phyloP scores from a whole-genome alignment of 2,113 vertebrate genomes.

The Terrapene triunguis region DNA sequence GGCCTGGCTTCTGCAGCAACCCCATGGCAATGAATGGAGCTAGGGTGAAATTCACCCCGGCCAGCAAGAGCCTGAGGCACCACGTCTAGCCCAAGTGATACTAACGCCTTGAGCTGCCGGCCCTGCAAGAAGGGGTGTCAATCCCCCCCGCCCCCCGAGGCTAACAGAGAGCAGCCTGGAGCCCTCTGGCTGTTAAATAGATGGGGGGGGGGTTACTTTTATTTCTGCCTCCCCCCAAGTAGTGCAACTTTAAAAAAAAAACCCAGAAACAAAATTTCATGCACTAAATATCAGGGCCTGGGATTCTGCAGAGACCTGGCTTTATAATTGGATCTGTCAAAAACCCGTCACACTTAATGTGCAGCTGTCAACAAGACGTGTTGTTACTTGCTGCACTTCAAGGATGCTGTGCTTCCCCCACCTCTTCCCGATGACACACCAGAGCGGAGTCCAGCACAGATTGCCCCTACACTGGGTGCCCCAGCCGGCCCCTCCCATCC shows the following conservation, averaged over 20 bases:
- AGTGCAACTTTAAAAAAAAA: not conserved
- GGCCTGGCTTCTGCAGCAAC: too few species aligned
- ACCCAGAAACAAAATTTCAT: constrained; percentile 48
- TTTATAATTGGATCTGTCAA: constrained; percentile 80
- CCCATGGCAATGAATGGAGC: too few species aligned
- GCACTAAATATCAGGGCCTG: constrained; percentile 34
- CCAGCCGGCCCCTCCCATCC: not conserved
- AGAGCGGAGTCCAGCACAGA: not conserved
- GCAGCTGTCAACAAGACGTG: constrained; percentile 46
- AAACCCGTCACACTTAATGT: constrained; percentile 64
- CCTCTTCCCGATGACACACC: not conserved
- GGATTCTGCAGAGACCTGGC: constrained; percentile 58
- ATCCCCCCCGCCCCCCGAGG: not conserved
- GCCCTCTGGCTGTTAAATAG: not conserved
- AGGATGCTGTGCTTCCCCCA: not conserved
- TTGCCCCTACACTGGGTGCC: not conserved
- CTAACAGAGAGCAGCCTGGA: not conserved
- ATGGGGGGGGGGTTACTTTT: too few species aligned
- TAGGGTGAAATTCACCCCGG: not conserved
- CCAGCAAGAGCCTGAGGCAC: not conserved
- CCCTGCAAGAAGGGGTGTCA: not conserved
- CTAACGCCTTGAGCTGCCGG: not conserved
- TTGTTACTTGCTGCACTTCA: not conserved
- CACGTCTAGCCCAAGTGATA: not conserved
- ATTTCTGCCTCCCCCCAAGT: rapidly evolving